Conservation (phyloP, 92 coral and sea anemone genomes). For the Isaurus tuberculatus region DNA sequence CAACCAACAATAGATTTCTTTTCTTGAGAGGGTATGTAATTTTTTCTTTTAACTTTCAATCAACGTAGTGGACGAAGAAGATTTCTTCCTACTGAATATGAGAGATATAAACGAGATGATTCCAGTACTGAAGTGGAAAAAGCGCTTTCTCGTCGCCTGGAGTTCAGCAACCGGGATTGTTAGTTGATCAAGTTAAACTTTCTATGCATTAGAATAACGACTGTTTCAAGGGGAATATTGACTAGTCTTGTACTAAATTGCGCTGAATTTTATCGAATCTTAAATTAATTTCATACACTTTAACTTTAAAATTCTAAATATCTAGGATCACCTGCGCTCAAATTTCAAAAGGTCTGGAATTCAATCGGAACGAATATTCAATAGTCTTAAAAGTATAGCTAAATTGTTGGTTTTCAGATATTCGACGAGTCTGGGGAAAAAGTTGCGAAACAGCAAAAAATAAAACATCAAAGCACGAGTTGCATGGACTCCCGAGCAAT, state of each 20-base stretch:
- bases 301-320: neutral
- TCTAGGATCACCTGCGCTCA: neutral
- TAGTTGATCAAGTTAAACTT: neutral
- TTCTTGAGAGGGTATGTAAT: neutral
- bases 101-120: constrained; percentile 55
- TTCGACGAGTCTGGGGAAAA: too few species aligned
- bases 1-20: neutral
- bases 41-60: too few species aligned
- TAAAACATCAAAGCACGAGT: too few species aligned
- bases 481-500: too few species aligned
- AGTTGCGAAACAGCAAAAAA: too few species aligned
- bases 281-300: neutral
- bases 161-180: constrained; percentile 50
- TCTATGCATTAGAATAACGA: too few species aligned
- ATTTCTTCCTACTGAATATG: constrained; percentile 41
- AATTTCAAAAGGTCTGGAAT: too few species aligned
- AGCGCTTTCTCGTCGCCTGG: too few species aligned
- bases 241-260: neutral
- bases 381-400: neutral
- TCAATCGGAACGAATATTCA: too few species aligned
- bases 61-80: too few species aligned
- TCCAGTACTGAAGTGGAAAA: too few species aligned
- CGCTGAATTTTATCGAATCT: neutral
- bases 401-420: neutral
- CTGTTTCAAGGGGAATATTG: neutral